phyloP scores from a whole-genome alignment of 2,888 invertebrate species.

The Thecophora atra region DNA sequence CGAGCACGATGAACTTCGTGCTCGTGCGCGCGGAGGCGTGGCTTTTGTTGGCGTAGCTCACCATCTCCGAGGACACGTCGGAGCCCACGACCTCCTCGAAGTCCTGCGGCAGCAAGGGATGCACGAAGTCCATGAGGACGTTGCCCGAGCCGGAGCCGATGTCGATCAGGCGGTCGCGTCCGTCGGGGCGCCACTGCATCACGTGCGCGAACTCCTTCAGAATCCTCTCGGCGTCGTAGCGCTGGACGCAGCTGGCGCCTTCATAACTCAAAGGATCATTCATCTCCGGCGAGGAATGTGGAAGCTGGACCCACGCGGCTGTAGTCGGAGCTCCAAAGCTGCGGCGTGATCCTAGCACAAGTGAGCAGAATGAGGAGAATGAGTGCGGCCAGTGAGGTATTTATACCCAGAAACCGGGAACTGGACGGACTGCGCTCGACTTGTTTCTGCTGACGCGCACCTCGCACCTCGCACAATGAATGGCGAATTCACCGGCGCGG shows the following conservation, averaged over 20 bases:
- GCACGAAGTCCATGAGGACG: constrained; percentile 72
- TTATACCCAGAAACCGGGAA: neutral
- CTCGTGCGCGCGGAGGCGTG: constrained; percentile 66
- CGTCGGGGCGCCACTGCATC: constrained; percentile 69
- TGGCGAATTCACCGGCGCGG: too few species aligned
- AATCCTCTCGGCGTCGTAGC: constrained; percentile 72
- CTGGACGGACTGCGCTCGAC: neutral
- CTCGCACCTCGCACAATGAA: too few species aligned
- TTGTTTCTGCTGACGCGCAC: neutral
- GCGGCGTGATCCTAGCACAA: neutral
- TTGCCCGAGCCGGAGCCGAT: constrained; percentile 80
- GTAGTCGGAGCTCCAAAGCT: too few species aligned
- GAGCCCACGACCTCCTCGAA: constrained; percentile 70
- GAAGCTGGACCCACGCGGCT: too few species aligned
- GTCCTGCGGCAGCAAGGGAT: constrained; percentile 70
- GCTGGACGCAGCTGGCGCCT: constrained; percentile 75
- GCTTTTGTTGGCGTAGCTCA: constrained; percentile 71
- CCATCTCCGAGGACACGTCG: constrained; percentile 78
- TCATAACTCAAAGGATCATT: constrained; percentile 75
- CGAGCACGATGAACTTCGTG: constrained; percentile 64
- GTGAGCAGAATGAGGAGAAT: neutral
- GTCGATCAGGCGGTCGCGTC: constrained; percentile 70
- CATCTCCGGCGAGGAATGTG: constrained; percentile 67
- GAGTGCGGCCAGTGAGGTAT: neutral
- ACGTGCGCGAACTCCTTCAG: constrained; percentile 72